Evolutionary conservation across 2,113 vertebrate genomes (phyloP).

Genomic region (Oenanthe oenanthe): DNA sequence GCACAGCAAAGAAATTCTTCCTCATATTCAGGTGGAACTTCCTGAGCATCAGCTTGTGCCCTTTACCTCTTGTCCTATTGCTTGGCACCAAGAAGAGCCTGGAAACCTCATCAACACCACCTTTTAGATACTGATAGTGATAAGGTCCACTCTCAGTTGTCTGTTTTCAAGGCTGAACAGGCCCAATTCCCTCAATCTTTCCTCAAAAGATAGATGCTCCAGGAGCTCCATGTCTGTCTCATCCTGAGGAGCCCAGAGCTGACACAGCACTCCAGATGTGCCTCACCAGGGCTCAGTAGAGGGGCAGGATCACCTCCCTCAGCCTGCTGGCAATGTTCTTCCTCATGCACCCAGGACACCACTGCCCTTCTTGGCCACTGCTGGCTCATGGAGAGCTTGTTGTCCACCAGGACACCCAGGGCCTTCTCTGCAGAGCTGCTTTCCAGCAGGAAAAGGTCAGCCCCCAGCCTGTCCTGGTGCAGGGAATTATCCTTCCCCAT

Average conservation of each 20-base stretch:
- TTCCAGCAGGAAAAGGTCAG: background rate
- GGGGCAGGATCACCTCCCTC: background rate
- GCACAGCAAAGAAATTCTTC: background rate
- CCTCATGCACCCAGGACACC: background rate
- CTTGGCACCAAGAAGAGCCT: background rate
- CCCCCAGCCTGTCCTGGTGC: background rate
- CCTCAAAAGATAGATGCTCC: background rate
- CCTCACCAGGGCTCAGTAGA: background rate
- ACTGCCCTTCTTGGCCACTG: background rate
- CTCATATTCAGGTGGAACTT: background rate
- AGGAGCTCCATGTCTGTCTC: background rate
- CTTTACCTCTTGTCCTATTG: background rate
- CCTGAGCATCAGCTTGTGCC: background rate
- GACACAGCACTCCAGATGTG: background rate
- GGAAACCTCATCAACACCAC: background rate
- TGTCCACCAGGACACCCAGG: too few relatives aligned
- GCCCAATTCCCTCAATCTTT: background rate
- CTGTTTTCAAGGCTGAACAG: background rate
- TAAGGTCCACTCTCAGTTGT: background rate
- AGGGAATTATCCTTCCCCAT: background rate
- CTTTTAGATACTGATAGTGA: background rate
- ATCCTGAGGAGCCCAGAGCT: background rate
- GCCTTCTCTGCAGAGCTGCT: background rate
- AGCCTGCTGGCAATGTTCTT: accelerated
- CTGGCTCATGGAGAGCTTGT: background rate